A percentile compares a stretch with the other conserved stretches of the same genome.
These are phyloP conservation scores for Idaea aversata DNA, from an alignment of 2,888 invertebrate species.

Conservation along the genomic window DNA sequence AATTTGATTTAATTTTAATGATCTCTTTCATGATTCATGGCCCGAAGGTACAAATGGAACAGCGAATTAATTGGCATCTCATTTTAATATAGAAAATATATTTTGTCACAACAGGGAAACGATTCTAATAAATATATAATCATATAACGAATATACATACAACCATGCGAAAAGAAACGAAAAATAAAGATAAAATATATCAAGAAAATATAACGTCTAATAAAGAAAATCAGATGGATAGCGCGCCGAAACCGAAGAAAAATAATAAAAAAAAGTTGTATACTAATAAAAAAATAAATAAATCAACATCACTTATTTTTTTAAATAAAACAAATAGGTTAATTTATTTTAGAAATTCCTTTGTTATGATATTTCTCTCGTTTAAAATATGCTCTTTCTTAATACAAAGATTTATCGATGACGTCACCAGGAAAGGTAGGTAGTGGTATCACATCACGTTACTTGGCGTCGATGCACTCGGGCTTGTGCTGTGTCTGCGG, in stretches of 20 bases:
- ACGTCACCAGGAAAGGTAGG: constrained; percentile 51
- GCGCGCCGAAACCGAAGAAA: constrained; percentile 37
- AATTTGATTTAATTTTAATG: constrained; percentile 66
- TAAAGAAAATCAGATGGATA: constrained; percentile 32
- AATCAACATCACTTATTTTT: constrained; percentile 44
- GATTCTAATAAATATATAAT: constrained; percentile 60
- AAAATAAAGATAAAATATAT: constrained; percentile 40
- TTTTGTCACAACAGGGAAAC: constrained; percentile 69
- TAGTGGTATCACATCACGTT: constrained; percentile 27
- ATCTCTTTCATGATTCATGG: constrained; percentile 58
- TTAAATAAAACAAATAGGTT: constrained; percentile 79
- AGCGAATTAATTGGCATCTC: constrained; percentile 65
- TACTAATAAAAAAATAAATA: constrained; percentile 36
- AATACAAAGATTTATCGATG: constrained; percentile 79
- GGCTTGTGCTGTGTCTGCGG: constrained; percentile 56
- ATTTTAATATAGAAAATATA: constrained; percentile 75
- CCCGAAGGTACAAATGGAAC: constrained; percentile 75
- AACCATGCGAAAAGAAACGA: constrained; percentile 42
- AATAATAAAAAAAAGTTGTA: constrained; percentile 23
- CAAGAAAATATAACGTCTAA: constrained; percentile 66
- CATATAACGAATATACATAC: constrained; percentile 64
- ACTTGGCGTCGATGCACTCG: constrained; percentile 79
- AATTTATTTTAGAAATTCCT: constrained; percentile 80
- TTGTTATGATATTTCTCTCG: constrained; percentile 80
- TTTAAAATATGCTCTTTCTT: constrained; percentile 77